phyloP scores from a whole-genome alignment of 2,113 vertebrate genomes.

The Atractosteus spatula region DNA sequence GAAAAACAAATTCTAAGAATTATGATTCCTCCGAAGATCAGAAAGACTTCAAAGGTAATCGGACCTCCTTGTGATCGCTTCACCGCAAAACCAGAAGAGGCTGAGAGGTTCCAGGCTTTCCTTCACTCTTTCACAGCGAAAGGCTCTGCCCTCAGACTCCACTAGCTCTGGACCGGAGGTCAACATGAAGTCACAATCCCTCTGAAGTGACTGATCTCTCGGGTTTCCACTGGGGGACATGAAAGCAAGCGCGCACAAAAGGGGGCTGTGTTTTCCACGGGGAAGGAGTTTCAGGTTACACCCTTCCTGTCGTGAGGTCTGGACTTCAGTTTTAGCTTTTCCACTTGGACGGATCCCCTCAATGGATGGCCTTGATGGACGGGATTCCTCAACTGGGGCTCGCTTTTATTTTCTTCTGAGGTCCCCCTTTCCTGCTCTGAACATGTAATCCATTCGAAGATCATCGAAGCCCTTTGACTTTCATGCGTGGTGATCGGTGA shows the following conservation, averaged over 20 bases:
- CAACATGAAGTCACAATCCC: conserved; percentile 15
- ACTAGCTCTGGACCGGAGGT: conserved; percentile 1
- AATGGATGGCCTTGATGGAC: conserved; percentile 24
- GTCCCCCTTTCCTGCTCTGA: background rate
- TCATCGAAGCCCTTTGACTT: too few relatives aligned
- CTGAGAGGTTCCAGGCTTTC: too few relatives aligned
- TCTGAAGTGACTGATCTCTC: conserved; percentile 14
- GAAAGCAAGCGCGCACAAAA: conserved; percentile 47
- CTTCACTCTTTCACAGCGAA: too few relatives aligned
- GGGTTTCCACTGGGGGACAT: conserved; percentile 42
- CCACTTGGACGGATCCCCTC: conserved; percentile 44
- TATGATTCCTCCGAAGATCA: too few relatives aligned
- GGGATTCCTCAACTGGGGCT: background rate
- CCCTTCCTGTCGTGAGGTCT: conserved; percentile 23
- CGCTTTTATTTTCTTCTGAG: background rate
- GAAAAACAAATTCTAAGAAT: too few relatives aligned
- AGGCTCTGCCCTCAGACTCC: too few relatives aligned
- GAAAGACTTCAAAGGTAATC: too few relatives aligned
- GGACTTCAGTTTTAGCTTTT: conserved; percentile 45
- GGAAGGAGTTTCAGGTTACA: conserved; percentile 55
- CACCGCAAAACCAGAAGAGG: too few relatives aligned
- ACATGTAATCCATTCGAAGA: background rate
- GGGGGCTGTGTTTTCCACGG: conserved; percentile 44
- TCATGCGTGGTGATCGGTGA: too few relatives aligned
- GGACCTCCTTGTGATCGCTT: too few relatives aligned